Evolutionary conservation across 2,888 invertebrate species (phyloP).

Genomic region (Arenicola marina): DNA sequence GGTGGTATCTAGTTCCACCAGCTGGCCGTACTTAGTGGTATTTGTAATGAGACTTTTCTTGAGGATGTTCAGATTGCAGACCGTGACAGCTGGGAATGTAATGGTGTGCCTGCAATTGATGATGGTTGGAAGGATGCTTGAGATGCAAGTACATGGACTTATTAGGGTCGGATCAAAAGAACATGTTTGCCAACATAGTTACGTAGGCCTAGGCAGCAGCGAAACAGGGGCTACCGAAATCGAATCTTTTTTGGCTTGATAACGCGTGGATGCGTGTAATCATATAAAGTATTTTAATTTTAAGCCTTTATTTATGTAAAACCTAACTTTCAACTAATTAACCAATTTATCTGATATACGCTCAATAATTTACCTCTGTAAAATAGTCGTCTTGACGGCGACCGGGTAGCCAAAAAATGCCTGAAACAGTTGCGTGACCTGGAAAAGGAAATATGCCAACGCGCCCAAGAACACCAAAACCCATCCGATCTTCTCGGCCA

Average conservation of each 20-base stretch:
- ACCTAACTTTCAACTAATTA: too few species aligned
- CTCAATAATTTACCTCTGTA: conserved; percentile 7
- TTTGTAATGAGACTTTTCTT: not conserved
- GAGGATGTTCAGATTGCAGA: conserved; percentile 16
- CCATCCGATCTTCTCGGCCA: conserved; percentile 5
- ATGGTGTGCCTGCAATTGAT: conserved; percentile 3
- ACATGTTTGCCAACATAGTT: too few species aligned
- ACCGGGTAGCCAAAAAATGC: conserved; percentile 10
- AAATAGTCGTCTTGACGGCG: conserved; percentile 4
- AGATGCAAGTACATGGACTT: too few species aligned
- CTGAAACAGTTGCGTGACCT: conserved; percentile 2
- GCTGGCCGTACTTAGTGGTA: not conserved
- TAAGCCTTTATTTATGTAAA: not conserved
- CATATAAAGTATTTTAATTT: not conserved
- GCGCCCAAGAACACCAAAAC: not conserved
- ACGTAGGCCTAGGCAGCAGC: too few species aligned
- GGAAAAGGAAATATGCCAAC: conserved; percentile 10
- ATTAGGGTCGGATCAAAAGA: too few species aligned
- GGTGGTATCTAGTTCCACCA: not conserved
- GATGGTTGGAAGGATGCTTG: not conserved
- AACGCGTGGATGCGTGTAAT: not conserved
- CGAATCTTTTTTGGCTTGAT: not conserved
- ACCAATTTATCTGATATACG: too few species aligned
- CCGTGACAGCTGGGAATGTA: conserved; percentile 13
- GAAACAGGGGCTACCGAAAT: too few species aligned